A percentile compares a stretch with the other conserved stretches of the same genome.
Evolutionary conservation across 2,113 vertebrate genomes (phyloP).

Genomic region (Candoia aspera): DNA sequence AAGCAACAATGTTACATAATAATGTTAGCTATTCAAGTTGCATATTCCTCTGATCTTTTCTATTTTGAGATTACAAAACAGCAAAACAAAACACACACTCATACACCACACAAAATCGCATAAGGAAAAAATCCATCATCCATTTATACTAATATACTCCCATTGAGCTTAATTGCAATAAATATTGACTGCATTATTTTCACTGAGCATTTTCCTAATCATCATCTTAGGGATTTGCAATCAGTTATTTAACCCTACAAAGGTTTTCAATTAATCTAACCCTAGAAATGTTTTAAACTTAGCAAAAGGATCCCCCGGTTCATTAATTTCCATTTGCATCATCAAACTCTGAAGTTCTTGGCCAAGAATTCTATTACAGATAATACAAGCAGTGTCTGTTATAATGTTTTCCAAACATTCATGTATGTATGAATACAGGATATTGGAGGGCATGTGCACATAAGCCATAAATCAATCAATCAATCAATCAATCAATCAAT

Average conservation of each 20-base stretch:
- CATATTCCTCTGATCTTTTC: not conserved
- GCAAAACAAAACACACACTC: not conserved
- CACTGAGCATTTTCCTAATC: not conserved
- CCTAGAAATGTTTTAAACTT: not conserved
- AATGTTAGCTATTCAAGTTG: not conserved
- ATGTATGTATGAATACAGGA: not conserved
- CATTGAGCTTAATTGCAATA: not conserved
- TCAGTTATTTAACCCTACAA: not conserved
- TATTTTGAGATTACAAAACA: not conserved
- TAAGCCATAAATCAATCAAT: not conserved
- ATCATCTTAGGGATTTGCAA: not conserved
- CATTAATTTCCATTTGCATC: slow-evolving; percentile 1
- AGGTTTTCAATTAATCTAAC: not conserved
- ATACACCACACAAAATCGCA: not conserved
- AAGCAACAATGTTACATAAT: not conserved
- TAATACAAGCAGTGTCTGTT: not conserved
- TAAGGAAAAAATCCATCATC: not conserved
- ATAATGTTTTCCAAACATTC: not conserved
- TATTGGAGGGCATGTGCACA: not conserved
- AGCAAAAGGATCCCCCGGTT: not conserved
- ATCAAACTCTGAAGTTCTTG: not conserved
- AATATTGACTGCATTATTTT: not conserved
- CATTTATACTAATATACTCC: not conserved
- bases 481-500: too few relatives aligned
- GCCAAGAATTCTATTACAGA: not conserved